These are phyloP conservation scores for Sicus ferrugineus DNA, from an alignment of 2,888 invertebrate species.

Conservation along the genomic window DNA sequence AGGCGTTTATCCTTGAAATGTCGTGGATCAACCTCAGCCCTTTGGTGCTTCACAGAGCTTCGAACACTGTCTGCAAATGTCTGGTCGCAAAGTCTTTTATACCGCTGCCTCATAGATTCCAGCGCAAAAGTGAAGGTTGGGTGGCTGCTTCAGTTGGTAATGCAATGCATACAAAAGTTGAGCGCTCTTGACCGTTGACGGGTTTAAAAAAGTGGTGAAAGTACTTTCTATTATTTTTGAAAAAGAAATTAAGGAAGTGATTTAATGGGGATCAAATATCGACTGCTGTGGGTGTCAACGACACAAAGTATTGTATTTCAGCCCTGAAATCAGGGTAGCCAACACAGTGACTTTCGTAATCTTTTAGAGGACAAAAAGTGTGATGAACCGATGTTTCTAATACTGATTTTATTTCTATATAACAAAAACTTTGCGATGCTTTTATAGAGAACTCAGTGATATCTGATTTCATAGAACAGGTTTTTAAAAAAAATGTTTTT, in stretches of 20 bases:
- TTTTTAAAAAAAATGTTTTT: no score
- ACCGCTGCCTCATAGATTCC: neutral
- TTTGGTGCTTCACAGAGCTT: neutral
- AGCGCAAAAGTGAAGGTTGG: conserved; percentile 29
- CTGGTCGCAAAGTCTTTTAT: conserved; percentile 30
- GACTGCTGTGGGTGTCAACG: neutral
- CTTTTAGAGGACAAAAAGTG: no score
- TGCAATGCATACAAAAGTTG: conserved; percentile 15
- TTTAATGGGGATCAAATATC: conserved; percentile 31
- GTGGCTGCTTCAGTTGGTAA: neutral
- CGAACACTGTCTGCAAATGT: conserved; percentile 16
- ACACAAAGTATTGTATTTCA: conserved; percentile 14
- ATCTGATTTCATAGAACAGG: no score
- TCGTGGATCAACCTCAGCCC: neutral
- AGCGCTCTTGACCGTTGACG: conserved; percentile 16
- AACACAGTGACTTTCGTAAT: neutral
- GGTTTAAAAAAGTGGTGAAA: conserved; percentile 20
- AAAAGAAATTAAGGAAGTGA: conserved; percentile 15
- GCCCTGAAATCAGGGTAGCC: neutral
- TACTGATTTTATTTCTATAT: no score
- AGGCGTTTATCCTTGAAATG: no score
- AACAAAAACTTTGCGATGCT: no score
- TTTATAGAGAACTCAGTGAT: no score
- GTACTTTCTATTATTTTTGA: conserved; percentile 27
- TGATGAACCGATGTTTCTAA: no score